phyloP scores from a whole-genome alignment of 2,113 vertebrate genomes.

The Gymnocephalus cernua region DNA sequence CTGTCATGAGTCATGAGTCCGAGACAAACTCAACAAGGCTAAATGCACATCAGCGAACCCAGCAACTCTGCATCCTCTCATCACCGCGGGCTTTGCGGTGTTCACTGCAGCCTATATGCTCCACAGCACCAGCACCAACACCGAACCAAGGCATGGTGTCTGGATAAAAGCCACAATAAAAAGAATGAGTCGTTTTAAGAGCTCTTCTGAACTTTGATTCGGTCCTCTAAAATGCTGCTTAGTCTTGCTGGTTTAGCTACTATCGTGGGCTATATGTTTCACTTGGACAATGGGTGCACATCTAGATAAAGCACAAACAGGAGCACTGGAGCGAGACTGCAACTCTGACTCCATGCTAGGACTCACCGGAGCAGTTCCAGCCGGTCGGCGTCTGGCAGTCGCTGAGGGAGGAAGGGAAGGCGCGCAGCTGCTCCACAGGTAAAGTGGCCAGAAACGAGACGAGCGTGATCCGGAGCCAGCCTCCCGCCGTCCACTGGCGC shows the following conservation, averaged over 20 bases:
- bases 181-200: background rate
- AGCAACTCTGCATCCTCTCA: conserved; percentile 46
- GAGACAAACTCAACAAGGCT: conserved; percentile 30
- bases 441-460: conserved; percentile 84
- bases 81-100: conserved; percentile 20
- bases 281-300: background rate
- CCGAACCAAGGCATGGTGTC: background rate
- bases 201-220: conserved; percentile 46
- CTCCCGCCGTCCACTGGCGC: conserved; percentile 79
- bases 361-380: conserved; percentile 98
- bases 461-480: conserved; percentile 84
- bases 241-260: background rate
- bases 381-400: conserved; percentile 99
- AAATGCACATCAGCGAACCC: conserved; percentile 22
- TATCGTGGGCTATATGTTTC: background rate
- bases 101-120: conserved; percentile 19
- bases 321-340: background rate
- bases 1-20: conserved; percentile 16
- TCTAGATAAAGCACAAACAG: background rate
- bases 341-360: conserved; percentile 1
- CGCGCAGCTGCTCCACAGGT: conserved; percentile 91
- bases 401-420: conserved; percentile 97
- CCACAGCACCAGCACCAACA: conserved; percentile 2
- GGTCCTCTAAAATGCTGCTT: background rate
- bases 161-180: background rate